These are phyloP conservation scores for Macrotus californicus DNA, from an alignment of 2,113 vertebrate species.

Conservation along the genomic window DNA sequence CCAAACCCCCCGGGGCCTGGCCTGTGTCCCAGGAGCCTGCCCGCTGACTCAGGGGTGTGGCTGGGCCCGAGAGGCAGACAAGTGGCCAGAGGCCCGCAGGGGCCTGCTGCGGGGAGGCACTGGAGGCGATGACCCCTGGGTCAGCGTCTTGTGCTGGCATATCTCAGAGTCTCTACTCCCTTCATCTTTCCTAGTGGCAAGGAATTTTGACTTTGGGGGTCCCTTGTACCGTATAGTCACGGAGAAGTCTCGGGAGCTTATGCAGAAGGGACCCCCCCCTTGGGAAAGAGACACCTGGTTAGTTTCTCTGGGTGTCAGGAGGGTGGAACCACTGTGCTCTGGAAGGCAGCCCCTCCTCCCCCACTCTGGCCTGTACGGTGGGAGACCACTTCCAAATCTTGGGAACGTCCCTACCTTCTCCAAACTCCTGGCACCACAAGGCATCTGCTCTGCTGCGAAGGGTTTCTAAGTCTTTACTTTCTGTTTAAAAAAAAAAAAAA, in stretches of 20 bases:
- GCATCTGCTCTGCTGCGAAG: background rate
- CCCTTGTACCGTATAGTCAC: background rate
- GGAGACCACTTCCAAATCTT: background rate
- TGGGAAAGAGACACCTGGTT: background rate
- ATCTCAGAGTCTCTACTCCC: background rate
- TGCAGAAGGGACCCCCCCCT: background rate
- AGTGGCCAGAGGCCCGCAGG: background rate
- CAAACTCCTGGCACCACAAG: background rate
- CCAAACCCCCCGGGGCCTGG: background rate
- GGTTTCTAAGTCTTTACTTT: background rate
- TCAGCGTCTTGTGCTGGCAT: background rate
- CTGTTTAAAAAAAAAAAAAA: background rate
- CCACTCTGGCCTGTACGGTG: background rate
- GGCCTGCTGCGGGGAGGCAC: background rate
- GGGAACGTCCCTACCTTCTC: background rate
- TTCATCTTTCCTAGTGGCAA: background rate
- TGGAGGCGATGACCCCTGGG: background rate
- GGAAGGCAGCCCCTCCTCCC: background rate
- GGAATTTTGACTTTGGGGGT: background rate
- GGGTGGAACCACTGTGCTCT: background rate
- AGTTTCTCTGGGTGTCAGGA: background rate
- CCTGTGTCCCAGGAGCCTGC: background rate
- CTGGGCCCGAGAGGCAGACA: background rate
- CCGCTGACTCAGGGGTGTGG: background rate
- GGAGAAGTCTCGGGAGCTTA: background rate